Percentiles rank a stretch among this genome's conserved stretches.
These are phyloP conservation scores for Mobula birostris DNA, from an alignment of 2,113 vertebrate species.

Conservation along the genomic window DNA sequence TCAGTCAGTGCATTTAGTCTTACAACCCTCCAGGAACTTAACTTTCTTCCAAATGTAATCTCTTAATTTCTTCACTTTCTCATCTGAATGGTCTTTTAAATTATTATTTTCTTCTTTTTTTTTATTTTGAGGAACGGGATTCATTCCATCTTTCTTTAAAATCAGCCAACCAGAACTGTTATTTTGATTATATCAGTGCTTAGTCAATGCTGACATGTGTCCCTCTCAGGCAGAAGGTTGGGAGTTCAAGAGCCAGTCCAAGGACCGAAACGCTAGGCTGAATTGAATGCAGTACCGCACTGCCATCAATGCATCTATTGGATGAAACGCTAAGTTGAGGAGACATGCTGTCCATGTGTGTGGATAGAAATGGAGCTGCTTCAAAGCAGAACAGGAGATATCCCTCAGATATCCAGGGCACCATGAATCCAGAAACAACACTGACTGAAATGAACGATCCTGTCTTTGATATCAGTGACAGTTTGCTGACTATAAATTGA, in stretches of 20 bases:
- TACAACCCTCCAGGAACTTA: too few species aligned
- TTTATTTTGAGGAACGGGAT: not conserved
- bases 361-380: not conserved
- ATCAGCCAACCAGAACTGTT: not conserved
- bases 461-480: not conserved
- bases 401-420: not conserved
- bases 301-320: not conserved
- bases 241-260: not conserved
- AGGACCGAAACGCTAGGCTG: not conserved
- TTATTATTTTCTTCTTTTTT: not conserved
- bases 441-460: not conserved
- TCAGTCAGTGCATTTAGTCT: not conserved
- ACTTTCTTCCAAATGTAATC: too few species aligned
- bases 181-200: not conserved
- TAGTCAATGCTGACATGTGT: too few species aligned
- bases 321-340: not conserved
- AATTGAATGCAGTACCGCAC: not conserved
- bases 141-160: not conserved
- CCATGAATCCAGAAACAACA: not conserved
- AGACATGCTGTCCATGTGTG: not conserved
- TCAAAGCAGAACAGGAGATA: not conserved
- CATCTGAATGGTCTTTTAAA: too few species aligned
- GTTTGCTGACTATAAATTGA: not conserved
- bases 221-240: not conserved
- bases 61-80: too few species aligned